Evolutionary conservation across 2,113 vertebrate species (phyloP).

Genomic region (Aptenodytes forsteri): DNA sequence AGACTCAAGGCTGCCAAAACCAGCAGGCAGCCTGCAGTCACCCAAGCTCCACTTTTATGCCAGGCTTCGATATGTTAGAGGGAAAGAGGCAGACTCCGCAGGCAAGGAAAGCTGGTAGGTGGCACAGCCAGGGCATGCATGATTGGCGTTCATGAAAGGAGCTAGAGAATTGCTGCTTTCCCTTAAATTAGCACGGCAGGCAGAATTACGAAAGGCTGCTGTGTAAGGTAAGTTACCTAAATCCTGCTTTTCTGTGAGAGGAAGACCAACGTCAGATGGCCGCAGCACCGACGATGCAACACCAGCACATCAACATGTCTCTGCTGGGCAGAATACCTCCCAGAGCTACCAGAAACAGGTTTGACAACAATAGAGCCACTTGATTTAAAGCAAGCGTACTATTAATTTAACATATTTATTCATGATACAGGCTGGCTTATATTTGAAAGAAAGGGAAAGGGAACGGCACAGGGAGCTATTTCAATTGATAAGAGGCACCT

Average conservation of each 20-base stretch:
- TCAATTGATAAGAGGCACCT: background rate
- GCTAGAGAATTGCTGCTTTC: background rate
- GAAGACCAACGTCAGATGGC: background rate
- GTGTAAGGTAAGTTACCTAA: background rate
- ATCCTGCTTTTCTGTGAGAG: background rate
- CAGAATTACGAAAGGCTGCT: background rate
- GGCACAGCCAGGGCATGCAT: background rate
- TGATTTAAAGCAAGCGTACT: background rate
- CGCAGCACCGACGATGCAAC: background rate
- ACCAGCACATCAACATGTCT: background rate
- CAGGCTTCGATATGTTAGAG: rapidly evolving
- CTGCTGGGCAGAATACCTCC: background rate
- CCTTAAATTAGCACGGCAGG: background rate
- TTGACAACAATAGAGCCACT: background rate
- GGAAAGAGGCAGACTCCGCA: background rate
- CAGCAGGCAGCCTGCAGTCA: background rate
- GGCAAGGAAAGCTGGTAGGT: background rate
- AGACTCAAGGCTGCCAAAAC: background rate
- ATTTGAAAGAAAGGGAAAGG: background rate
- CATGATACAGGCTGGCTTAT: background rate
- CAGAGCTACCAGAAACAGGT: background rate
- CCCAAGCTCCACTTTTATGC: background rate
- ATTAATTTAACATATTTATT: background rate
- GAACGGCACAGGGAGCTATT: background rate
- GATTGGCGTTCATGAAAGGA: background rate